These are phyloP conservation scores for Oscheius sp. DNA, from an alignment of 1,140 invertebrate species.

Conservation along the genomic window DNA sequence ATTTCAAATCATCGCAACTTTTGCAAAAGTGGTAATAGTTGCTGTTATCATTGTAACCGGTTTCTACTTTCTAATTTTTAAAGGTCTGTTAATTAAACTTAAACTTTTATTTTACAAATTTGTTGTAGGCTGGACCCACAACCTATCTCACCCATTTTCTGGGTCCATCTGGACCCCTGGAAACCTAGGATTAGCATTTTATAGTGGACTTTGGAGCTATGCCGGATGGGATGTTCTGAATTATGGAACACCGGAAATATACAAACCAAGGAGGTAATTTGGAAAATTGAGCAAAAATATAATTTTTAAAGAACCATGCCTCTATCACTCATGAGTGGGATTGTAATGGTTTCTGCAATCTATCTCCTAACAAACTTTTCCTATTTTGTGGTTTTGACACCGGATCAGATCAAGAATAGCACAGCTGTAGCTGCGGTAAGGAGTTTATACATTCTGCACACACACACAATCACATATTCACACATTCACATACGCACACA, in stretches of 20 bases:
- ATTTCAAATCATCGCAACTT: slow-evolving; percentile 94
- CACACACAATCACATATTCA: no score
- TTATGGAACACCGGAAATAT: slow-evolving; percentile 43
- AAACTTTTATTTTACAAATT: background rate
- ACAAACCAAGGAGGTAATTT: slow-evolving; percentile 34
- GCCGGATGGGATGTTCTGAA: slow-evolving; percentile 77
- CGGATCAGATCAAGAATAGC: slow-evolving; percentile 77
- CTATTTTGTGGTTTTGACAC: slow-evolving; percentile 87
- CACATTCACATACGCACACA: no score
- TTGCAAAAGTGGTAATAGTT: slow-evolving; percentile 87
- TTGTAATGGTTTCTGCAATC: slow-evolving; percentile 82
- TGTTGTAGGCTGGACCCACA: slow-evolving; percentile 24
- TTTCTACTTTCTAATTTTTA: slow-evolving; percentile 62
- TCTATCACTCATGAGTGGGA: slow-evolving; percentile 87
- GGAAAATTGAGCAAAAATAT: no score
- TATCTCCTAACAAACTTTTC: slow-evolving; percentile 91
- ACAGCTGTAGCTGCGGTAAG: slow-evolving; percentile 82
- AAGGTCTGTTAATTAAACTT: slow-evolving; percentile 25
- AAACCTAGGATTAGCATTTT: slow-evolving; percentile 90
- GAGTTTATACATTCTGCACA: no score
- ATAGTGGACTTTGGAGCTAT: slow-evolving; percentile 96
- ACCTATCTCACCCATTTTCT: slow-evolving; percentile 73
- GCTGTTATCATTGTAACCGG: slow-evolving; percentile 88
- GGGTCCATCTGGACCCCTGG: slow-evolving; percentile 82
- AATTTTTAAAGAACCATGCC: slow-evolving; percentile 85